Base-by-base conservation (phyloP, 2,797 vertebrate genomes). In the Coilia nasus region DNA sequence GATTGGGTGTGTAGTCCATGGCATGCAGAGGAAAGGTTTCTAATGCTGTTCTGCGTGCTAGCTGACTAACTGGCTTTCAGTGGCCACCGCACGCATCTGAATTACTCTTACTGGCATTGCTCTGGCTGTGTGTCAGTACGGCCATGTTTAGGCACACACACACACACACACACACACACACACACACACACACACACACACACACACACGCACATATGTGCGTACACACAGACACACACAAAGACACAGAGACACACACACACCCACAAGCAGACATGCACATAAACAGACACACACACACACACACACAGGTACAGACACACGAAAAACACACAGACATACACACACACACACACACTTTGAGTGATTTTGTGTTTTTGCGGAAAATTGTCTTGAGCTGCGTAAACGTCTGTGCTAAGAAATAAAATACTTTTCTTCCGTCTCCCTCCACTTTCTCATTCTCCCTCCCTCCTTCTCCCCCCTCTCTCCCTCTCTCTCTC, bases 391-490 rank as follows among this genome's bases (percentile, higher is more conserved):
- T 71, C 64, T 31, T 75, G 67, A 75, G 28, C 67, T 14, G 28
- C 67, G 28, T 75, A 31, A 75, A 35, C 17, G 28, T 4, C 14
- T 35, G 67, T 17, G 67, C 67, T 35, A 75, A 71, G 67, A 71
- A 71, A 71, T 71, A 17, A 75, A 75, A 75, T 35, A 75, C 67
- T 28, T 75, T 35, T 28, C 28, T 35, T 35, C 67, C 31, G 12
- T 75, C 28, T 15, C 67, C 15, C 14, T 31, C 31, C 19, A 14
- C 15, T 31, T 19, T 14, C 12, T 2, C 23, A 2, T n/a, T 91
- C 90, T 89, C 88, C 87, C 83, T 85, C 90, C 92, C 92, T 93
- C 94, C 95, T 93, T 92, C 92, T 93, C 91, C 9, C 10, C 46
- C 46, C 46, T 47, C 46, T 47, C 46, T 54, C 12, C 5, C 28